Base-by-base conservation (phyloP, 2,113 vertebrate species). In the Cyphomyrus discorhynchus region DNA sequence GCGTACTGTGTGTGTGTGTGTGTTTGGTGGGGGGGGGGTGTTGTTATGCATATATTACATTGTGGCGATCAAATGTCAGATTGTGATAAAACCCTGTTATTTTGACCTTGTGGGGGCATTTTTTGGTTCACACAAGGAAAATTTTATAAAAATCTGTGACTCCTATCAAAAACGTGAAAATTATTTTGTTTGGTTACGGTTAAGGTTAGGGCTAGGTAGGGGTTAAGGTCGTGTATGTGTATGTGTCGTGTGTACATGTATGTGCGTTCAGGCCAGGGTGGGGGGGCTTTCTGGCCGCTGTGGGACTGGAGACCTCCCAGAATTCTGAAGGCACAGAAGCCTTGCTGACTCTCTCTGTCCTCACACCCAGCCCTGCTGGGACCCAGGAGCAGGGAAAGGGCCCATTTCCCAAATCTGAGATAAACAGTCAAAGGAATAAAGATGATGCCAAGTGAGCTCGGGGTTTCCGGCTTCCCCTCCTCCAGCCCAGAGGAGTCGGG, bases 381-480 rank as follows among this genome's bases (percentile, higher is more conserved):
- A 53, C 49, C 13, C 2, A 35, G 31, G 45, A 19, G 49, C 31
- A 17, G 5, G 85, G 49, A 35, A 53, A 39, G 27, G 24, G 50
- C 85, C 50, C 24, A n/a, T 87, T 53, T 87, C 13, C n/a, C 7
- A 87, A 56, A 53, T 27, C 24, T 11, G 31, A 86, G 49, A 45
- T 31, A 56, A 87, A 87, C 85, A 87, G 50, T 87, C 15, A 87
- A 52, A 87, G 85, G 85, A 87, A 56, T 53, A 35, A 27, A 53
- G 50, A 87, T 56, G 50, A 39, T 87, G 31, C 50, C 85, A 87
- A 52, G 50, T 87, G 50, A 87, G 85, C 35, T 87, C 1, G 0
- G 13, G 50, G 31, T 87, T 87, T 87, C 50, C 15, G 50, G 13
- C 50, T 87, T 21, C 19, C 31, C 85, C 50, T 52, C 46, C 84